Base-by-base conservation (phyloP, 1,140 invertebrate species). In the Planococcus citri region DNA sequence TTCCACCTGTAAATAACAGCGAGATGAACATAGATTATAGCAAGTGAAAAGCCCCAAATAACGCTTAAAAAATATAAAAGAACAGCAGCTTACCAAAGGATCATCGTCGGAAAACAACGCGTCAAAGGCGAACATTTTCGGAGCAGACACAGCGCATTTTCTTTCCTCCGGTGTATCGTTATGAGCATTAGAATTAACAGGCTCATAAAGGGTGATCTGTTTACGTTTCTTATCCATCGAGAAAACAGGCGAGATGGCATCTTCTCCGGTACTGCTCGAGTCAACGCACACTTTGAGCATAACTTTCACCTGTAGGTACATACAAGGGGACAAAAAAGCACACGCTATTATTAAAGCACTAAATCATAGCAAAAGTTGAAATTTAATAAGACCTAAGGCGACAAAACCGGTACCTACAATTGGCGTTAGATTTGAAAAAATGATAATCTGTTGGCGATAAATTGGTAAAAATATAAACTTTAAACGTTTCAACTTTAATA, bases 41-140 rank as follows among this genome's bases (percentile, higher is more conserved):
- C 57, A n/a, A n/a, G n/a, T n/a, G n/a, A n/a, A n/a, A n/a, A n/a
- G n/a, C n/a, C 51, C 51, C 21, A n/a, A 4, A 58, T 12, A 22
- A n/a, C n/a, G n/a, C n/a, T n/a, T n/a, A 41, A 41, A 10, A n/a
- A 41, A 41, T n/a, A 41, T n/a, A n/a, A 9, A n/a, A 41, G 9
- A n/a, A 41, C n/a, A n/a, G 27, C 70, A 58, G 25, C 14, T 77
- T 80, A 95, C 92, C 86, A 94, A 90, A 69, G 92, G 88, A 79
- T 95, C 92, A 76, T 95, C 92, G 67, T 88, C 87, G 0, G 90
- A 90, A 77, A 95, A 96, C 27, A 97, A 89, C 27, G 91, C 91
- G 77, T 97, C 94, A 77, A 96, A 97, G 3, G 92, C 93, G 78
- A 96, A 97, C 91, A 96, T 96, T 80, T 96, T 97, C 0, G 94